These are phyloP conservation scores for Perithous albicinctus DNA, from an alignment of 2,888 invertebrate genomes.

Conservation along the genomic window DNA sequence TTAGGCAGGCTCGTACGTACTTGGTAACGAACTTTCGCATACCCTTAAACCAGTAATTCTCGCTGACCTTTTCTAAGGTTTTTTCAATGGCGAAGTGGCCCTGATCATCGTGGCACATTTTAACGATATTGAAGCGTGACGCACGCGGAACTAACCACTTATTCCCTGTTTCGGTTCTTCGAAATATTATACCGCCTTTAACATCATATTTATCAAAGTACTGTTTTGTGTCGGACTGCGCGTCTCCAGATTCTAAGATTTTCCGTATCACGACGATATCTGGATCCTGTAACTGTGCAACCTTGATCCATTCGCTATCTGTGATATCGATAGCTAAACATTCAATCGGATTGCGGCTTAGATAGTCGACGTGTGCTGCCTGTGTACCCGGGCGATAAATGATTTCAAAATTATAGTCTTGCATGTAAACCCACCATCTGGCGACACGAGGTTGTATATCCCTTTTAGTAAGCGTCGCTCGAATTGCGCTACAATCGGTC, in stretches of 20 bases:
- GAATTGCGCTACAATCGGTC: conserved; percentile 48
- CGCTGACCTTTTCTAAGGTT: conserved; percentile 74
- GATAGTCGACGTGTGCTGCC: conserved; percentile 75
- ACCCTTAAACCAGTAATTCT: conserved; percentile 82
- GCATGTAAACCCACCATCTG: conserved; percentile 64
- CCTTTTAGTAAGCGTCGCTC: conserved; percentile 36
- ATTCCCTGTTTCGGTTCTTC: conserved; percentile 24
- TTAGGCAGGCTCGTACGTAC: conserved; percentile 81
- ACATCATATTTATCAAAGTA: conserved; percentile 57
- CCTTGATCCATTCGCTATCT: not conserved
- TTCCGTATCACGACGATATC: conserved; percentile 1
- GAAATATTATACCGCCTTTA: conserved; percentile 42
- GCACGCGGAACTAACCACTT: conserved; percentile 51
- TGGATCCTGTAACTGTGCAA: conserved; percentile 50
- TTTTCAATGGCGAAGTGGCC: conserved; percentile 80
- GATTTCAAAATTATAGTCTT: conserved; percentile 69
- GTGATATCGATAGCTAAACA: conserved; percentile 45
- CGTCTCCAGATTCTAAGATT: conserved; percentile 52
- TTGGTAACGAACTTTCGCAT: conserved; percentile 79
- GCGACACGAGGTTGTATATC: conserved; percentile 41
- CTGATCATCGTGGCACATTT: conserved; percentile 80
- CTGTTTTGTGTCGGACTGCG: conserved; percentile 14
- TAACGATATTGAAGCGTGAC: conserved; percentile 73
- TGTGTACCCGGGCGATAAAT: conserved; percentile 60
- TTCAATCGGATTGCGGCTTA: conserved; percentile 67